Percentiles rank a stretch among this genome's conserved stretches.
Conservation (phyloP, 2,797 vertebrate species). For the Tachyglossus aculeatus region DNA sequence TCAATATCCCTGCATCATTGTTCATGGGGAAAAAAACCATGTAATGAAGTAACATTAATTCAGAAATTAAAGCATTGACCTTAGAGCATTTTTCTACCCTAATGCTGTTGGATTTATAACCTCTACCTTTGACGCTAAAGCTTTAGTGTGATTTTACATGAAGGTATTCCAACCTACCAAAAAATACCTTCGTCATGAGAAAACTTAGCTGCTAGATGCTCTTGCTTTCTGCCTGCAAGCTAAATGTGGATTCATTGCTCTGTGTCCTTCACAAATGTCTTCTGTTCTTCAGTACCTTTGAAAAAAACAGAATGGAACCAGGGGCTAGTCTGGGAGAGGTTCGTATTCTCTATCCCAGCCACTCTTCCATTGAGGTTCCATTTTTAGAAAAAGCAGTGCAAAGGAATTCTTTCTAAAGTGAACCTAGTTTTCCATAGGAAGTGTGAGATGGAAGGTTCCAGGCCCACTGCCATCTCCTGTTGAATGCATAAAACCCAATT, state of each 20-base stretch:
- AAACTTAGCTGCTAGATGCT: accelerated
- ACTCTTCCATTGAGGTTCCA: too few species aligned
- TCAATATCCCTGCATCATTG: background rate
- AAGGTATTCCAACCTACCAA: background rate
- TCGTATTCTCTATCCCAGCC: background rate
- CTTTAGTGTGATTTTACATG: background rate
- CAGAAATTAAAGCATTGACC: background rate
- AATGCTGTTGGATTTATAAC: background rate
- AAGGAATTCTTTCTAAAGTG: too few species aligned
- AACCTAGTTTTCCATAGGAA: too few species aligned
- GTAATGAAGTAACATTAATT: background rate
- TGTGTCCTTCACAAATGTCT: slow-evolving; percentile 65
- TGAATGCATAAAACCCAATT: too few species aligned
- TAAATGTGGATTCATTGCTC: background rate
- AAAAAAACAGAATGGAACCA: background rate
- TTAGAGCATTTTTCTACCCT: background rate
- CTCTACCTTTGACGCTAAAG: background rate
- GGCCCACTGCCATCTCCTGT: too few species aligned
- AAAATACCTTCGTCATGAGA: background rate
- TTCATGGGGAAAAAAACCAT: background rate
- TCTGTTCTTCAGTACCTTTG: slow-evolving; percentile 48
- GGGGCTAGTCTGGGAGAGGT: background rate
- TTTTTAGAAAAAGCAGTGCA: too few species aligned
- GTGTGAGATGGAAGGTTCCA: too few species aligned
- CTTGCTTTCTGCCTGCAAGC: background rate